Percentiles rank a stretch among this genome's conserved stretches.
phyloP scores from a whole-genome alignment of 1,140 invertebrate species.

The Polypedilum vanderplanki region DNA sequence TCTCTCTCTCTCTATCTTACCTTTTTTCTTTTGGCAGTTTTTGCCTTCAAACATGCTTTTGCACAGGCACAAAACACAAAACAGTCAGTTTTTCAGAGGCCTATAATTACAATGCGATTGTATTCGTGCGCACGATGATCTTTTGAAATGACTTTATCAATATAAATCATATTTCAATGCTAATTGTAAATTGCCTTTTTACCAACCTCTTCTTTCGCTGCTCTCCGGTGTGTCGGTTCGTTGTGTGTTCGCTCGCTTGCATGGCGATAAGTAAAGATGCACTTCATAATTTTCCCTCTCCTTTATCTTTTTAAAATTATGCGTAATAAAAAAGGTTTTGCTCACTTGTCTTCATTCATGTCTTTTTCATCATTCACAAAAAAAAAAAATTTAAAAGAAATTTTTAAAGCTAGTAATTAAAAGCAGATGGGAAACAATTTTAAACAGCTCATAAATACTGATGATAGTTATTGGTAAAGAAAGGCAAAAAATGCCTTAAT shows the following conservation, averaged over 20 bases:
- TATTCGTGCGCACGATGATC: slow-evolving; percentile 16
- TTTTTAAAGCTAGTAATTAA: neutral
- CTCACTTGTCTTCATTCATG: neutral
- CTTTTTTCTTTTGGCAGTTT: slow-evolving; percentile 7
- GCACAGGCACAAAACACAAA: slow-evolving; percentile 1
- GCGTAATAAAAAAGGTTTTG: neutral
- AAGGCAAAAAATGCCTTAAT: neutral
- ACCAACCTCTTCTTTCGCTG: neutral
- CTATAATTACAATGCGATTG: slow-evolving; percentile 18
- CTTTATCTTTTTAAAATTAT: no score
- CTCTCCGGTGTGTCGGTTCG: neutral
- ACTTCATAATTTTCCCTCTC: neutral
- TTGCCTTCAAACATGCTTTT: neutral
- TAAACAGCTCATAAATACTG: slow-evolving; percentile 9
- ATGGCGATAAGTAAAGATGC: slow-evolving; percentile 7
- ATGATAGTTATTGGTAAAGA: neutral
- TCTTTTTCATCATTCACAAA: neutral
- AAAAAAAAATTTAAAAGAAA: neutral
- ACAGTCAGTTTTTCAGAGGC: slow-evolving; percentile 9
- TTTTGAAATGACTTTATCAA: slow-evolving; percentile 16
- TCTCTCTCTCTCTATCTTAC: neutral
- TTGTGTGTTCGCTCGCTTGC: neutral
- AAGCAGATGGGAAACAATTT: slow-evolving; percentile 5
- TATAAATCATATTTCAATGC: slow-evolving; percentile 19
- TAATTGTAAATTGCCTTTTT: slow-evolving; percentile 19